Evolutionary conservation across 1,140 invertebrate species (phyloP).

Genomic region (Adoxophyes honmai): DNA sequence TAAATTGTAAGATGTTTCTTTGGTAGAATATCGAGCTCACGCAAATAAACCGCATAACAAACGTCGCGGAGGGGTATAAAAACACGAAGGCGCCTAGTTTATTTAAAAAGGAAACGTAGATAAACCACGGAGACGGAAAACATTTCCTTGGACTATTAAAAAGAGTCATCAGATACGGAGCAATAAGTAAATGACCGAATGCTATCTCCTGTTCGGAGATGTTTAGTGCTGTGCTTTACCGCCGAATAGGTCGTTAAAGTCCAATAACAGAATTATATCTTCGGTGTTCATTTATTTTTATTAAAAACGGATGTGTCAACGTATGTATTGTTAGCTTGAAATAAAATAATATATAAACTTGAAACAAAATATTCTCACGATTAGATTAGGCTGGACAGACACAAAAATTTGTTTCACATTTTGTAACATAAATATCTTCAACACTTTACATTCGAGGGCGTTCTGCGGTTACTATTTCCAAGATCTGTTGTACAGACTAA

Average conservation of each 20-base stretch:
- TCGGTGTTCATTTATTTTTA: too few species aligned
- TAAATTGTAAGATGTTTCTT: background rate
- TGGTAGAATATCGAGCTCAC: background rate
- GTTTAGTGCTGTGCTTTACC: background rate
- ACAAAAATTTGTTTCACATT: too few species aligned
- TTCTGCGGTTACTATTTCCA: too few species aligned
- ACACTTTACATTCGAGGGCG: too few species aligned
- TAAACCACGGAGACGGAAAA: conserved; percentile 44
- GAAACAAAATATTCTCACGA: too few species aligned
- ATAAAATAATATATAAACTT: too few species aligned
- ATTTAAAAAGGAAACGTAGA: conserved; percentile 25
- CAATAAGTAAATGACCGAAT: conserved; percentile 56
- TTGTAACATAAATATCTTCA: too few species aligned
- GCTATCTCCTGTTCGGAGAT: conserved; percentile 42
- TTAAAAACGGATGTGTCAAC: too few species aligned
- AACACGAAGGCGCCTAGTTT: conserved; percentile 7
- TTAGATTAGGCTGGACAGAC: too few species aligned
- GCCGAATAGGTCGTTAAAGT: too few species aligned
- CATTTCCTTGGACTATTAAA: conserved; percentile 44
- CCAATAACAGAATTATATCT: too few species aligned
- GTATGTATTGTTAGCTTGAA: too few species aligned
- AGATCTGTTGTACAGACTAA: background rate
- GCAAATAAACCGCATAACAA: background rate
- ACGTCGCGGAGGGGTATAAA: background rate
- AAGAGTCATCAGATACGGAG: conserved; percentile 45